Conservation (phyloP, 2,888 invertebrate genomes). For the Cerceris ruficornis region DNA sequence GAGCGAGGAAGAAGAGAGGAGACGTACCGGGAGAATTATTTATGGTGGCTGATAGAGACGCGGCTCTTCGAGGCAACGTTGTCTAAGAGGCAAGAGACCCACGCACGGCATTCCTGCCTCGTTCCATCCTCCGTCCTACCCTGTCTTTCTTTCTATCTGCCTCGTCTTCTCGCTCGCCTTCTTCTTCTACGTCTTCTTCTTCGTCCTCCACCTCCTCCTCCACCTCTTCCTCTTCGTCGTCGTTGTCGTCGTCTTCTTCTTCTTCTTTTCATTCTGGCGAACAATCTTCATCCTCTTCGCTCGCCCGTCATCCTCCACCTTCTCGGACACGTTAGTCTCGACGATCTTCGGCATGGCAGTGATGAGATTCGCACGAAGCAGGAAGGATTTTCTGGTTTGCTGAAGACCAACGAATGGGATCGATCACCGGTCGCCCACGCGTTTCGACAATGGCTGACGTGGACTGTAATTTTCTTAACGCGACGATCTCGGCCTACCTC, state of each 20-base stretch:
- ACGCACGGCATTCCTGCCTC: constrained; percentile 78
- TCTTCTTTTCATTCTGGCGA: constrained; percentile 54
- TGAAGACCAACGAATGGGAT: background rate
- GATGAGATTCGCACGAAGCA: constrained; percentile 26
- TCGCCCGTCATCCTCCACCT: constrained; percentile 61
- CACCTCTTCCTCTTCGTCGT: constrained; percentile 28
- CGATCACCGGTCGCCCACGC: background rate
- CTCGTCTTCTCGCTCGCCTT: constrained; percentile 13
- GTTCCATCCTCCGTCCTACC: constrained; percentile 50
- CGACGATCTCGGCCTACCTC: no score
- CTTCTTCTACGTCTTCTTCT: constrained; percentile 23
- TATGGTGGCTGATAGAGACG: constrained; percentile 81
- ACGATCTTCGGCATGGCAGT: constrained; percentile 30
- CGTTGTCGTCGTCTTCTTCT: constrained; percentile 29
- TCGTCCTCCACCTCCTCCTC: constrained; percentile 34
- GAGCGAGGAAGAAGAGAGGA: constrained; percentile 37
- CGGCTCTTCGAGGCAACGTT: constrained; percentile 75
- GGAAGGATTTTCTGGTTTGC: constrained; percentile 14
- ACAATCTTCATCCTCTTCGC: constrained; percentile 56
- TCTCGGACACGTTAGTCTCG: constrained; percentile 52
- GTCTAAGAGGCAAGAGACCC: constrained; percentile 78
- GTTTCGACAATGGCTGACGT: background rate
- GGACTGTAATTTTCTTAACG: background rate
- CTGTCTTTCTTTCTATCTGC: constrained; percentile 33
- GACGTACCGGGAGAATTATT: constrained; percentile 76